Base-by-base conservation (phyloP, 2,797 vertebrate species). In the Brotula barbata region DNA sequence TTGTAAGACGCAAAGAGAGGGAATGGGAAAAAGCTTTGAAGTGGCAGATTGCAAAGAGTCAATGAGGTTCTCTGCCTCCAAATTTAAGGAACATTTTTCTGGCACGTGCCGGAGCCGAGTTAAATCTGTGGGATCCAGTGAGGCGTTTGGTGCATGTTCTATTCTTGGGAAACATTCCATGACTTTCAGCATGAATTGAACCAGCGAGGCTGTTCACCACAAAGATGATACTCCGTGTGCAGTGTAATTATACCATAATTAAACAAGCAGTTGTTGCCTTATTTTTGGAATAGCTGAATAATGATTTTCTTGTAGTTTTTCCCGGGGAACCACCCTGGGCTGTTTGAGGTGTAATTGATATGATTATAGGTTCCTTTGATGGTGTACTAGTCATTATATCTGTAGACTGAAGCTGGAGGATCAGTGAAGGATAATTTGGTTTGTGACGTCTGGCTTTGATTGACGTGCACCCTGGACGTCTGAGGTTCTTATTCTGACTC, bases 271-370 rank as follows among this genome's bases (percentile, higher is more conserved):
- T 69, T 75, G 64, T 72, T 11, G 68, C 68, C 58, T 68, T 89
- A 80, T 85, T 88, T 81, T 70, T 68, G 76, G 75, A 80, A 43
- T 0, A 44, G 73, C 80, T 87, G 85, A 84, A 74, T 88, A 84
- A 88, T 68, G 79, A 67, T 67, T 76, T 66, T 36, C 65, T 52
- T 17, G 41, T 51, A 47, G 56, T n/a, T 9, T 1, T 7, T 36
- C 58, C 50, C 31, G 42, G 15, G 10, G 78, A 80, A 65, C 68
- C 70, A 34, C 67, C 73, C 79, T 14, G 52, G 5, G 51, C 60
- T 2, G 13, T 50, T 67, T 40, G 68, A 75, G 75, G 77, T 70
- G 79, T 70, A n/a, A 81, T 81, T 62, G 58, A 54, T 81, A 58
- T 85, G 77, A 87, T 87, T 76, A 78, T 15, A 77, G 65, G 71